Evolutionary conservation across 1,140 invertebrate species (phyloP), one percentile per base, ranked within the genome.

Genomic region (Propsilocerus akamusi): DNA sequence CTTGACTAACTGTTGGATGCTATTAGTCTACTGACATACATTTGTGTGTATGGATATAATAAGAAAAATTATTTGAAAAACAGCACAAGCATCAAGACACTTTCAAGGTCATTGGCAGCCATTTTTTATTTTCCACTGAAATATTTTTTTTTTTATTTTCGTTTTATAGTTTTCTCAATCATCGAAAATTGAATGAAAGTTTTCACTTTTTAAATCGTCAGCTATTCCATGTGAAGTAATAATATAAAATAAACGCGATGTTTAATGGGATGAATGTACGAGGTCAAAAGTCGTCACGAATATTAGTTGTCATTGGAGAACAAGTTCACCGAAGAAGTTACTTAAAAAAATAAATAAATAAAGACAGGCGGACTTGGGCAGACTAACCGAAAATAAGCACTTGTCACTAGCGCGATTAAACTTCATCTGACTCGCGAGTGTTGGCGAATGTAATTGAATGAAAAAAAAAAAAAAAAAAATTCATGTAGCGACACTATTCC

Each of bases 11-110:
- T 41, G 34, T 41, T 41, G 34, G 34, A 41, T 17, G 34, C 34
- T 41, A 41, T 41, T 41, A 41, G 34, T 41, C 34, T 20, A 41
- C 34, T 41, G 34, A 41, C 34, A 41, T 41, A 41, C 34, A 41
- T 41, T 41, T 41, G 22, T 10, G 34, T 20, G 34, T 41, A 20
- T 41, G 22, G 17, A 41, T 17, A n/a, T 11, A 30, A 30, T 11
- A 30, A 30, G n/a, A n/a, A 30, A 30, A n/a, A 30, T n/a, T 30
- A 6, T 30, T 11, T 30, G 28, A 8, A 30, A 20, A 17, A 41
- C 10, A 41, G 10, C 14, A 37, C 14, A 41, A 41, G 34, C 17
- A 20, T 20, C 22, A 41, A 41, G 22, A 41, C 14, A 20, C 14
- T 41, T 41, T 41, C 34, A 41, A 41, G 34, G 34, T 41, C 34